Evolutionary conservation across 2,113 vertebrate species (phyloP).

Genomic region (Vulpes ferrilata): DNA sequence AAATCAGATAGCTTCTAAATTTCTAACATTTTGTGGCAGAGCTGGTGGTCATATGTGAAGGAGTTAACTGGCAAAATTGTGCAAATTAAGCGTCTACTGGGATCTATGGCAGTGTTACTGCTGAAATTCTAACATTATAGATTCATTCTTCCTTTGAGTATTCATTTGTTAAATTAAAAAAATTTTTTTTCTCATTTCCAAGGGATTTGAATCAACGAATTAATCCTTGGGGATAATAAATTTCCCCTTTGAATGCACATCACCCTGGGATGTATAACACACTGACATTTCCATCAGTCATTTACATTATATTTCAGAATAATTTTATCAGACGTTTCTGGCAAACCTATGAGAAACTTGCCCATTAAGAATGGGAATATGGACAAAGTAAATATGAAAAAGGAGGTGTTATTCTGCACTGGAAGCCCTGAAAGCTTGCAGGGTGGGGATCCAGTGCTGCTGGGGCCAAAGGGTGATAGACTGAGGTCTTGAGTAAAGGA

Average conservation of each 20-base stretch:
- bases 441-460: too few species aligned
- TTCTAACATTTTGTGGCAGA: background rate
- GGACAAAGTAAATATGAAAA: background rate
- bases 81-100: background rate
- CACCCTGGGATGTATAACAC: background rate
- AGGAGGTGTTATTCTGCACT: background rate
- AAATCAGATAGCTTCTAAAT: background rate
- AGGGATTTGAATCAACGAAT: background rate
- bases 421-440: background rate
- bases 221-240: background rate
- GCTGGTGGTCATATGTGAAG: background rate
- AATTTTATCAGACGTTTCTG: background rate
- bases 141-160: background rate
- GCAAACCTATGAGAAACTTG: background rate
- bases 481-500: background rate
- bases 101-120: background rate
- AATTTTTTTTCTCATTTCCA: background rate
- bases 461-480: too few species aligned
- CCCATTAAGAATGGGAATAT: background rate
- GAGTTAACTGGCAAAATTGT: background rate
- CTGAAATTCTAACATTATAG: background rate
- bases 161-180: constrained; percentile 10
- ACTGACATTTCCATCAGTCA: background rate
- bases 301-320: background rate
- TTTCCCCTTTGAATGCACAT: background rate